Conservation (phyloP, 2,113 vertebrate genomes). For the Indri indri region DNA sequence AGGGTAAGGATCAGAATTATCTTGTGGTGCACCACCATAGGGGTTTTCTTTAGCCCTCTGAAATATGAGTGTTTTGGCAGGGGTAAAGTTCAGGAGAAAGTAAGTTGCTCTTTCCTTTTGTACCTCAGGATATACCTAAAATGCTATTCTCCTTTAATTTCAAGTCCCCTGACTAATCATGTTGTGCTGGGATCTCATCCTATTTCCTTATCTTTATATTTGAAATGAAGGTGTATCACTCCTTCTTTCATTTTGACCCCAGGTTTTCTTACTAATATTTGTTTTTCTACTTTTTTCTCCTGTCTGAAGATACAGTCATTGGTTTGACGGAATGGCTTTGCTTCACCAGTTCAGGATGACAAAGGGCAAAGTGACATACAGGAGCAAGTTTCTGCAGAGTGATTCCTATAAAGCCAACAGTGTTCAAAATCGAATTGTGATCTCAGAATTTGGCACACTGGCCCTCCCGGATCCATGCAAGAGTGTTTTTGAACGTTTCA, state of each 20-base stretch:
- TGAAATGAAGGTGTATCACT: neutral
- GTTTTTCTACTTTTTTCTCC: conserved; percentile 7
- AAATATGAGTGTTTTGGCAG: conserved; percentile 10
- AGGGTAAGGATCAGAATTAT: conserved; percentile 11
- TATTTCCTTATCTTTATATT: neutral
- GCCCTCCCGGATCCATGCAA: conserved; percentile 95
- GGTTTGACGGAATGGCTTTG: conserved; percentile 98
- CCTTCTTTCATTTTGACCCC: neutral
- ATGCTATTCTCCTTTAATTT: neutral
- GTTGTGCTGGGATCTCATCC: accelerated
- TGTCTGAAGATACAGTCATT: conserved; percentile 91
- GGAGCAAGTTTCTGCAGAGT: conserved; percentile 92
- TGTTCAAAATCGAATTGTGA: conserved; percentile 87
- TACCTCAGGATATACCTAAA: neutral
- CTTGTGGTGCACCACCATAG: neutral
- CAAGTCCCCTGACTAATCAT: neutral
- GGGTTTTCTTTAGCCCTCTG: neutral
- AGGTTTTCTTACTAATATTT: neutral
- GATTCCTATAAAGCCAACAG: conserved; percentile 88
- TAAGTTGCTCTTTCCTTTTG: neutral
- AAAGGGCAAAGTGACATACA: conserved; percentile 89
- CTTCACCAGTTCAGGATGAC: conserved; percentile 92
- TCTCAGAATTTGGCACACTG: conserved; percentile 94
- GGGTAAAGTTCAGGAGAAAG: neutral
- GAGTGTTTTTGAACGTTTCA: conserved; percentile 92